Evolutionary conservation across 1,140 invertebrate species (phyloP).

Genomic region (Globodera rostochiensis): DNA sequence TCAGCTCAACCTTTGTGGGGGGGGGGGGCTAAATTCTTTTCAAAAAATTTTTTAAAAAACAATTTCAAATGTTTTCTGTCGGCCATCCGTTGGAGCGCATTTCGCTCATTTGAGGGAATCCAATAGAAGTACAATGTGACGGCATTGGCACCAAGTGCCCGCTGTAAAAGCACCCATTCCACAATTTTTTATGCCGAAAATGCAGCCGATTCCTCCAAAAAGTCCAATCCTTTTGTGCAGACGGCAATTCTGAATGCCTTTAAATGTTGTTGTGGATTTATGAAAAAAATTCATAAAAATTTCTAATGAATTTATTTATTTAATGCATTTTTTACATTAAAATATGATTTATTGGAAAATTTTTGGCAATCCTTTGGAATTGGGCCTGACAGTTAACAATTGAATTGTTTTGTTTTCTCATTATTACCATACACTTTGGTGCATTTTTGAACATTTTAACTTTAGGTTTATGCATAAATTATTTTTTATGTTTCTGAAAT

Average conservation of each 20-base stretch:
- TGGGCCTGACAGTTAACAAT: too few species aligned
- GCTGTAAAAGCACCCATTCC: slow-evolving; percentile 90
- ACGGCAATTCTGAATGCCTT: slow-evolving; percentile 73
- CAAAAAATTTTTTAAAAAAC: slow-evolving; percentile 67
- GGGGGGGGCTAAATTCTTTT: slow-evolving; percentile 6
- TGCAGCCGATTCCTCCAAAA: slow-evolving; percentile 80
- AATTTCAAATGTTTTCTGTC: slow-evolving; percentile 76
- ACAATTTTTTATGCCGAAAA: slow-evolving; percentile 70
- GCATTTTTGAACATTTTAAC: too few species aligned
- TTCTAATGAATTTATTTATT: neutral
- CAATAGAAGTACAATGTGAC: slow-evolving; percentile 88
- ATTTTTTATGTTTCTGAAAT: too few species aligned
- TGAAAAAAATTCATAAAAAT: too few species aligned
- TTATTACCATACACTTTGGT: too few species aligned
- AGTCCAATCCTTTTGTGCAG: slow-evolving; percentile 90
- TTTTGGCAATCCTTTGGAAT: neutral
- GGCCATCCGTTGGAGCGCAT: slow-evolving; percentile 78
- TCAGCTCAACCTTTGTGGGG: slow-evolving; percentile 75
- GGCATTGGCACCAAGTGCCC: slow-evolving; percentile 84
- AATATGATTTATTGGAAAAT: slow-evolving; percentile 7
- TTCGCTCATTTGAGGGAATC: slow-evolving; percentile 85
- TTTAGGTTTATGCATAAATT: too few species aligned
- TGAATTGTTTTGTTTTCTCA: too few species aligned
- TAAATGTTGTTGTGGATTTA: too few species aligned
- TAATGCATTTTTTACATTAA: slow-evolving; percentile 31